phyloP scores from a whole-genome alignment of 2,888 invertebrate genomes.

The Nomada ferruginata region DNA sequence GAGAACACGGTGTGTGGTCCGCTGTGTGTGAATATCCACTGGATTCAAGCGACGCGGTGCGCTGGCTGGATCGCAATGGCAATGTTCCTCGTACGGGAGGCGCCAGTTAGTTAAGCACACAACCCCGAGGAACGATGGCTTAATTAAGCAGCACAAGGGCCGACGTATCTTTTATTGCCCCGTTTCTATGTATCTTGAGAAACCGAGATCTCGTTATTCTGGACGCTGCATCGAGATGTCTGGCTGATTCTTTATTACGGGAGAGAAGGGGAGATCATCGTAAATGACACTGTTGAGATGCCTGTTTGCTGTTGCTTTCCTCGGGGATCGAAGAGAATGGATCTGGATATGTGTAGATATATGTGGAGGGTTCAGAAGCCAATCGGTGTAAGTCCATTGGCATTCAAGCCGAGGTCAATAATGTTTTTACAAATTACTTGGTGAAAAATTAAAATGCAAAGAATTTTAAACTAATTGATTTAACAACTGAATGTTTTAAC shows the following conservation, averaged over 20 bases:
- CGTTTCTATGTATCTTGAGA: slow-evolving; percentile 50
- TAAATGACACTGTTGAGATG: slow-evolving; percentile 3
- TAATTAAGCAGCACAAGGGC: slow-evolving; percentile 62
- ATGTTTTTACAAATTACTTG: too few relatives aligned
- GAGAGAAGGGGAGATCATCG: background rate
- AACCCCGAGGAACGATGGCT: slow-evolving; percentile 63
- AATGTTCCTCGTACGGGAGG: slow-evolving; percentile 57
- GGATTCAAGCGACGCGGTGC: slow-evolving; percentile 46
- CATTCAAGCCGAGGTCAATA: too few relatives aligned
- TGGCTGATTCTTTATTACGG: background rate
- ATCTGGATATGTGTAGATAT: too few relatives aligned
- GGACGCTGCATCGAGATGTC: background rate
- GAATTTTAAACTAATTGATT: too few relatives aligned
- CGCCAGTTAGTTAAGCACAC: slow-evolving; percentile 63
- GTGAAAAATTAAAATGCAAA: background rate
- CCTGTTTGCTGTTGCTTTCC: slow-evolving; percentile 3
- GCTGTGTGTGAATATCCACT: slow-evolving; percentile 61
- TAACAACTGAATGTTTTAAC: too few relatives aligned
- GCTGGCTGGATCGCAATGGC: slow-evolving; percentile 19
- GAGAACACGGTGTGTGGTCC: slow-evolving; percentile 66
- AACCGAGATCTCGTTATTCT: slow-evolving; percentile 28
- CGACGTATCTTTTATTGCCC: slow-evolving; percentile 48
- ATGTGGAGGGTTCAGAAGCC: too few relatives aligned
- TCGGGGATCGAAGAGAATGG: background rate
- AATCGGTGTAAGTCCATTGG: too few relatives aligned